phyloP scores from a whole-genome alignment of 2,113 vertebrate genomes.

The Piprites chloris region DNA sequence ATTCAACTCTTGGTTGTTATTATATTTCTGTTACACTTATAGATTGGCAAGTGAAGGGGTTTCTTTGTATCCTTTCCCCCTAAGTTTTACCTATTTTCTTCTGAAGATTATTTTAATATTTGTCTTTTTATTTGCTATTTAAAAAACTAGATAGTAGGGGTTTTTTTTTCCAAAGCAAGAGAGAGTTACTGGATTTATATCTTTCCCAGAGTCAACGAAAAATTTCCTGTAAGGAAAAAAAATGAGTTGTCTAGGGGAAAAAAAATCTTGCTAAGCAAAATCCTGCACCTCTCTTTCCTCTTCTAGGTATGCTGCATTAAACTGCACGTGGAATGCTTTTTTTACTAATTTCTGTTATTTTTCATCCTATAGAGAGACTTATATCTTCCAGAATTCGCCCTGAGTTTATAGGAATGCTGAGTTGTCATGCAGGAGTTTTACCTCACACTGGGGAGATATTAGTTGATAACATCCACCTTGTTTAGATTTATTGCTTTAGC shows the following conservation, averaged over 20 bases:
- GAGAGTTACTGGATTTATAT: background rate
- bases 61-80: background rate
- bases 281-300: background rate
- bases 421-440: conserved; percentile 73
- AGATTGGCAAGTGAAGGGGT: background rate
- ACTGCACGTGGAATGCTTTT: conserved; percentile 19
- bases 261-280: conserved; percentile 42
- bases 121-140: background rate
- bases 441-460: conserved; percentile 75
- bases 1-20: background rate
- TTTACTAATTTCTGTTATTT: conserved; percentile 57
- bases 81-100: background rate
- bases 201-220: conserved; percentile 12
- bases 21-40: background rate
- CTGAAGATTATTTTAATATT: background rate
- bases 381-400: conserved; percentile 40
- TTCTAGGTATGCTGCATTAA: background rate
- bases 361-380: conserved; percentile 41
- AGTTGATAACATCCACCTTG: conserved; percentile 79
- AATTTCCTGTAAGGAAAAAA: background rate
- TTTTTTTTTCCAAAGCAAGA: background rate
- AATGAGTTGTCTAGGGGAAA: background rate
- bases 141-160: background rate
- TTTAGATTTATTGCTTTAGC: conserved; percentile 80
- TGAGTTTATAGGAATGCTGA: conserved; percentile 70